A percentile compares a stretch with the other conserved stretches of the same genome.
Evolutionary conservation across 2,888 invertebrate species (phyloP).

Genomic region (Gastracanthus pulcherrimus): DNA sequence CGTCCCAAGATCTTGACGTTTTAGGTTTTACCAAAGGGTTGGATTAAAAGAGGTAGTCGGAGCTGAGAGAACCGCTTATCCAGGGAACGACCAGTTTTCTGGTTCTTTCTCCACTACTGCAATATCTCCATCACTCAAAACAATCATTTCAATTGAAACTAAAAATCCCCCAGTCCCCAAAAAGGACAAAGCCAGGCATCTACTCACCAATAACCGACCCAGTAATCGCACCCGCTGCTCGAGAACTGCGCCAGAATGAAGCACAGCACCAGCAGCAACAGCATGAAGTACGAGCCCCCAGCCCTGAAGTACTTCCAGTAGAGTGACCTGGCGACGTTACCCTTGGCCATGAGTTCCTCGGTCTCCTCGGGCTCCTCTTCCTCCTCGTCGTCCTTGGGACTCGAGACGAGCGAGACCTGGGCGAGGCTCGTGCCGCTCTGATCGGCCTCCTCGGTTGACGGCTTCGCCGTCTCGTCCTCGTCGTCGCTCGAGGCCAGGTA

Average conservation of each 20-base stretch:
- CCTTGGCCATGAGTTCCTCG: slow-evolving; percentile 84
- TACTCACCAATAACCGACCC: slow-evolving; percentile 89
- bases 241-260: slow-evolving; percentile 84
- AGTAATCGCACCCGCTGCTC: slow-evolving; percentile 87
- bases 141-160: neutral
- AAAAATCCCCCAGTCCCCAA: no score
- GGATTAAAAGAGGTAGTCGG: no score
- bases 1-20: no score
- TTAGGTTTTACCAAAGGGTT: no score
- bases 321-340: slow-evolving; percentile 81
- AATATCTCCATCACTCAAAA: neutral
- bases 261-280: slow-evolving; percentile 80
- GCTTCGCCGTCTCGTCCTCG: slow-evolving; percentile 65
- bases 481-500: slow-evolving; percentile 74
- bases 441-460: slow-evolving; percentile 42
- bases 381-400: slow-evolving; percentile 63
- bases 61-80: no score
- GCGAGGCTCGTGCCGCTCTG: neutral
- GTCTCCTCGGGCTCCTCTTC: slow-evolving; percentile 80
- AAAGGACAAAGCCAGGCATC: no score
- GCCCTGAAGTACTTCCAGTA: slow-evolving; percentile 86
- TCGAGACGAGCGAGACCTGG: slow-evolving; percentile 26
- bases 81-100: no score
- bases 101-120: no score
- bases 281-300: slow-evolving; percentile 81